Percentiles rank a stretch among this genome's conserved stretches.
phyloP scores from a whole-genome alignment of 2,113 vertebrate genomes.

The Cygnus atratus region DNA sequence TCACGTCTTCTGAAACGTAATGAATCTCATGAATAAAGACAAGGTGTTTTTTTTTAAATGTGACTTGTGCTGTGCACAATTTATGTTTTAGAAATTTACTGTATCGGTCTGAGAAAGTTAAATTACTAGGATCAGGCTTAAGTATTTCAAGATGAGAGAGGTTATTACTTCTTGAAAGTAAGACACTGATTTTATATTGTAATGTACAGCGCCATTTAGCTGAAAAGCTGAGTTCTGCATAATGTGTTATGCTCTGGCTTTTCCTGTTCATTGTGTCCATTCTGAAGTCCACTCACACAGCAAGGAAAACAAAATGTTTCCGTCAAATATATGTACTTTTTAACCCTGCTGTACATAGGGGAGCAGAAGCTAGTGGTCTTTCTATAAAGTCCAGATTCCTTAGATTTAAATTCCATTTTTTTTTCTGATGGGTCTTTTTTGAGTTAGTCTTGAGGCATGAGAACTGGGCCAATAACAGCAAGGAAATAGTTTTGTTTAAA shows the following conservation, averaged over 20 bases:
- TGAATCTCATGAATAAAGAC: conserved; percentile 2
- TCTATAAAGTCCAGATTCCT: not conserved
- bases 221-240: not conserved
- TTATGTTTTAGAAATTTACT: conserved; percentile 5
- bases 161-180: not conserved
- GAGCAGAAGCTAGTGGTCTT: not conserved
- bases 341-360: not conserved
- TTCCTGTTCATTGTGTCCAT: not conserved
- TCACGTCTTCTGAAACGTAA: not conserved
- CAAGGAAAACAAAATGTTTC: not conserved
- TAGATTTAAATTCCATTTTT: not conserved
- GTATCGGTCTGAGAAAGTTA: not conserved
- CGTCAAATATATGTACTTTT: not conserved
- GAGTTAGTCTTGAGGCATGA: not conserved
- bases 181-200: not conserved
- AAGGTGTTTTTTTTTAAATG: not conserved
- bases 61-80: not conserved
- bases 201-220: not conserved
- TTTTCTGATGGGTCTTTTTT: not conserved
- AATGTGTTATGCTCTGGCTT: not conserved
- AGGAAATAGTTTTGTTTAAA: not conserved
- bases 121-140: not conserved
- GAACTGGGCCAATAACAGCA: not conserved
- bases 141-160: conserved; percentile 5
- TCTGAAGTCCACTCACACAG: not conserved